Base-by-base conservation (phyloP, 37 sponge, comb jelly and placozoan genomes). In the Diacarnus erythraeanus region DNA sequence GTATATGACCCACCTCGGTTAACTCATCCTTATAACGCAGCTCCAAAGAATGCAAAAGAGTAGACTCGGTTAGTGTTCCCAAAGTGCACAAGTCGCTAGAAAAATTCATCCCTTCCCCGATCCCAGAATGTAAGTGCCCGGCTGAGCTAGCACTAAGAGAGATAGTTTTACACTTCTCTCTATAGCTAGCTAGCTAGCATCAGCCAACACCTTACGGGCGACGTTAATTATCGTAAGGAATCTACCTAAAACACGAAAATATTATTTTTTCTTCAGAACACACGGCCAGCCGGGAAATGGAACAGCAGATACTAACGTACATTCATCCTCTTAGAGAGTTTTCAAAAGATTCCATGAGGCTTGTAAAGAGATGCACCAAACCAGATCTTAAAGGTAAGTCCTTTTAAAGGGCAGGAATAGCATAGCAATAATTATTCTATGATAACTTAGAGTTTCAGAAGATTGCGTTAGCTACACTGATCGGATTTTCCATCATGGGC, bases 401-500 rank as follows among this genome's bases (percentile, higher is more conserved):
- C 10, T 33, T 36, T 37, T 60, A 22, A 8, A n/a, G n/a, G n/a
- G n/a, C n/a, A n/a, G n/a, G n/a, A 59, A 40, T 30, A 77, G 22
- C 64, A 3, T 9, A 25, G 64, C 37, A 34, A 20, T 59, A 15
- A 35, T 59, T 64, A 27, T 38, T 57, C 47, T 63, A 20, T n/a
- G 30, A 22, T 9, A 64, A 10, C n/a, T 9, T 56, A 95, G 99
- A 98, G 78, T 98, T 98, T 59, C 94, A 96, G 80, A 91, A 89
- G 84, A 94, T 98, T 51, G 99, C 99, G 34, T 37, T 94, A 35
- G 99, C 97, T 29, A 98, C 99, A 17, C 96, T 96, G 30, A 74
- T 96, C 8, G 99, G 99, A 25, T 98, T 98, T 54, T 83, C 88
- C 67, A 94, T 98, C 70, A 98, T 98, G 99, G 99, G 99, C 3